A percentile compares a stretch with the other conserved stretches of the same genome.
Evolutionary conservation across 2,888 invertebrate species (phyloP).

Genomic region (Tinea pellionella): DNA sequence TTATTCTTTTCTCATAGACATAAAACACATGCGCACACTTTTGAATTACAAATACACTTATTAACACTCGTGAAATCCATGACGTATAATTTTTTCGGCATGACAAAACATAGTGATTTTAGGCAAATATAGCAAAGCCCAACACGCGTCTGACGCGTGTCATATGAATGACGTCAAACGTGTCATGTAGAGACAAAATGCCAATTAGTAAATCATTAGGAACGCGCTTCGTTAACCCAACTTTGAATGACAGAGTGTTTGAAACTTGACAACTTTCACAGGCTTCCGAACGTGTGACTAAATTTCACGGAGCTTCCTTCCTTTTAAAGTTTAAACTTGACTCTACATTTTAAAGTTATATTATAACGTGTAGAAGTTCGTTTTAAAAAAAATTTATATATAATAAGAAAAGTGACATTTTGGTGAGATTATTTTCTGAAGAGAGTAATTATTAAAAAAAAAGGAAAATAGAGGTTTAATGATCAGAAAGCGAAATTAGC

Average conservation of each 20-base stretch:
- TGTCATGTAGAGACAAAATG: conserved; percentile 7
- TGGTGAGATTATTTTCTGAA: too few relatives aligned
- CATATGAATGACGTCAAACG: conserved; percentile 5
- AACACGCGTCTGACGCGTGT: conserved; percentile 5
- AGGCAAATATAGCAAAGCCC: background rate
- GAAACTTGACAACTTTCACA: background rate
- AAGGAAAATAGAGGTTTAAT: too few relatives aligned
- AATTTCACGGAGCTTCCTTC: background rate
- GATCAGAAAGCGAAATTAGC: too few relatives aligned
- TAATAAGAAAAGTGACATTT: too few relatives aligned
- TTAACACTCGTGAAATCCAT: background rate
- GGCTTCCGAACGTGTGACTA: background rate
- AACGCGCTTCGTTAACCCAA: background rate
- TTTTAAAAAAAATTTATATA: too few relatives aligned
- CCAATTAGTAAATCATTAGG: conserved; percentile 10
- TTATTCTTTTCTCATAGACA: too few relatives aligned
- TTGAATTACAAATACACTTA: background rate
- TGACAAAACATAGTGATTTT: background rate
- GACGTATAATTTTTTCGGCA: background rate
- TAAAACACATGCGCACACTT: background rate
- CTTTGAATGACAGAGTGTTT: conserved; percentile 4
- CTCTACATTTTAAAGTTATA: too few relatives aligned
- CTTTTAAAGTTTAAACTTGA: background rate
- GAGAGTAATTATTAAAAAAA: too few relatives aligned
- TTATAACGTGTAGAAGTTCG: too few relatives aligned